A percentile compares a stretch with the other conserved stretches of the same genome.
Evolutionary conservation across 2,797 vertebrate species (phyloP).

Genomic region (Mormyrops boulengeri): DNA sequence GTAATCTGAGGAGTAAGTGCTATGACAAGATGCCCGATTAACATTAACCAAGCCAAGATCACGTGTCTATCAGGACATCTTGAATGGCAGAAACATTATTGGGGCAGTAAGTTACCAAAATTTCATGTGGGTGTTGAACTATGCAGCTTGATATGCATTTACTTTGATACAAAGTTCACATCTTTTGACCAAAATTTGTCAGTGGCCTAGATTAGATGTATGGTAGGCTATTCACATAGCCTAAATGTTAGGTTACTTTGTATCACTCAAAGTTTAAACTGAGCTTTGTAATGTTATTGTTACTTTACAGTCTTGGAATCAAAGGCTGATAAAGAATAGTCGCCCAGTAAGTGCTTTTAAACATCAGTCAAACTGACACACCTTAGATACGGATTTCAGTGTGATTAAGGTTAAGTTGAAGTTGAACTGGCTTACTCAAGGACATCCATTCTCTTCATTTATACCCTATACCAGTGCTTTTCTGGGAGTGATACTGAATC

Average conservation of each 20-base stretch:
- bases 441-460: neutral
- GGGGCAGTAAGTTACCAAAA: neutral
- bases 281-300: neutral
- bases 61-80: neutral
- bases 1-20: neutral
- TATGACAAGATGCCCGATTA: neutral
- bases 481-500: neutral
- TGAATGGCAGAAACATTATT: neutral
- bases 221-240: neutral
- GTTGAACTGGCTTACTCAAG: neutral
- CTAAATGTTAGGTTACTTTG: neutral
- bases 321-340: neutral
- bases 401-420: neutral
- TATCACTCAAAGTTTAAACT: neutral
- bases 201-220: neutral
- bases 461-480: neutral
- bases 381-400: neutral
- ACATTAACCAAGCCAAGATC: neutral
- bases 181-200: neutral
- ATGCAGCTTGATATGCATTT: neutral
- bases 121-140: neutral
- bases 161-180: neutral
- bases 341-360: neutral
- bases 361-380: neutral
- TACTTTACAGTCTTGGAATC: neutral